Base-by-base conservation (phyloP, 2,113 vertebrate species). In the Cephalopterus ornatus region DNA sequence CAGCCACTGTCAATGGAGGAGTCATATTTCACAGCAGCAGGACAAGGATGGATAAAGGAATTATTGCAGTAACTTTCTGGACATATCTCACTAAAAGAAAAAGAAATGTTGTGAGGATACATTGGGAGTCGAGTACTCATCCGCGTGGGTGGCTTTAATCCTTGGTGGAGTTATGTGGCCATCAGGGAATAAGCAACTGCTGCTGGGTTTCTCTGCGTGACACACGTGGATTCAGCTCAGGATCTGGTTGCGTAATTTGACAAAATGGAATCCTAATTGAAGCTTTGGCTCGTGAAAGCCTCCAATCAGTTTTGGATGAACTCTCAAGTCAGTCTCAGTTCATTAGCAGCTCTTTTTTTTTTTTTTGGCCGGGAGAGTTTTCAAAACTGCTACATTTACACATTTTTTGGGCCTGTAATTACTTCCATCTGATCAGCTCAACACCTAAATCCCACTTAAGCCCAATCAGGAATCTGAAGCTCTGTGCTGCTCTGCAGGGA, bases 1-100 rank as follows among this genome's bases (percentile, higher is more conserved):
- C 24, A 2, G 1, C 26, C 2, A 8, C 26, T 28, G 32, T 39
- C 23, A 35, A 35, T 27, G 39, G 49, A 44, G 23, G 30, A 37
- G 1, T 1, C 0, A 0, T 56, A 42, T 35, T 73, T 86, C 3
- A 0, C 52, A 71, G n/a, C 20, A 78, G 55, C 28, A 72, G 47
- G 37, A 23, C 37, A 47, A 71, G 78, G 26, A 30, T 0, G 3
- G 46, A 18, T 50, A 27, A 1, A 8, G 35, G 74, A 73, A 37
- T 42, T 39, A 46, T 2, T 49, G 28, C 28, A 49, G 3, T 15
- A 63, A 5, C 3, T 75, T 74, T 78, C 35, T 46, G 33, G 42
- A 23, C 10, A 6, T 22, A 8, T 44, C 17, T 37, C 11, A 5
- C 19, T 16, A 9, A 23, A 28, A 59, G 17, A 18, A 47, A 8